These are phyloP conservation scores for Aphelinus atriplicis DNA, from an alignment of 1,140 invertebrate species.

Conservation along the genomic window DNA sequence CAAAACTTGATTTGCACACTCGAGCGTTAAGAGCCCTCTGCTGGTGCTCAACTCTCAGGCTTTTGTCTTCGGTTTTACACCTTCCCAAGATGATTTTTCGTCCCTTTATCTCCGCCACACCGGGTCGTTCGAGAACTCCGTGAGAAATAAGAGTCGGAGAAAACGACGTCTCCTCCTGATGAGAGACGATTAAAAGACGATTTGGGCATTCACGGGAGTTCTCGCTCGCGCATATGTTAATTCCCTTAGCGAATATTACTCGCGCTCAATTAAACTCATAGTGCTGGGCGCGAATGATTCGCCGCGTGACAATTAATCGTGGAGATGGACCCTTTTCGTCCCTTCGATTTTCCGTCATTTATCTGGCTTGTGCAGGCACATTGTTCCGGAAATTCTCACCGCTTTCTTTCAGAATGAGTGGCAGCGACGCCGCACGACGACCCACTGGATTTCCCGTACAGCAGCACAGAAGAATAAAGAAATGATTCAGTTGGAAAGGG, in stretches of 20 bases:
- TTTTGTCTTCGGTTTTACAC: slow-evolving; percentile 30
- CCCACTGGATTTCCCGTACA: background rate
- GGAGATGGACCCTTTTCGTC: background rate
- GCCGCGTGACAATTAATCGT: slow-evolving; percentile 38
- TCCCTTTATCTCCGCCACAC: slow-evolving; percentile 20
- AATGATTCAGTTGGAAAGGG: slow-evolving; percentile 11
- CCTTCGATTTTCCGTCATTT: slow-evolving; percentile 32
- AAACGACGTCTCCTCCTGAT: background rate
- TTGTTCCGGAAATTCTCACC: slow-evolving; percentile 35
- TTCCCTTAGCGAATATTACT: slow-evolving; percentile 33
- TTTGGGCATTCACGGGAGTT: slow-evolving; percentile 13
- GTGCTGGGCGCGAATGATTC: slow-evolving; percentile 8
- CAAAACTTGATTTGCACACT: slow-evolving; percentile 5
- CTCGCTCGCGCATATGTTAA: slow-evolving; percentile 1
- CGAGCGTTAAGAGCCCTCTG: slow-evolving; percentile 5
- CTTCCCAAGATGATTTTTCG: slow-evolving; percentile 23
- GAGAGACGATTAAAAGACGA: slow-evolving; percentile 37
- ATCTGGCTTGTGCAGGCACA: slow-evolving; percentile 8
- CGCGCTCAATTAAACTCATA: slow-evolving; percentile 42
- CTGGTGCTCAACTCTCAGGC: background rate
- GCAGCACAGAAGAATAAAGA: background rate
- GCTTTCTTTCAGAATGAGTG: slow-evolving; percentile 30
- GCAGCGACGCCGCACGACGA: background rate
- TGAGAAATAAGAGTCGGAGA: slow-evolving; percentile 15
- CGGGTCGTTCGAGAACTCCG: slow-evolving; percentile 14